These are phyloP conservation scores for Helicoverpa armigera DNA, from an alignment of 1,140 invertebrate genomes.

Conservation along the genomic window DNA sequence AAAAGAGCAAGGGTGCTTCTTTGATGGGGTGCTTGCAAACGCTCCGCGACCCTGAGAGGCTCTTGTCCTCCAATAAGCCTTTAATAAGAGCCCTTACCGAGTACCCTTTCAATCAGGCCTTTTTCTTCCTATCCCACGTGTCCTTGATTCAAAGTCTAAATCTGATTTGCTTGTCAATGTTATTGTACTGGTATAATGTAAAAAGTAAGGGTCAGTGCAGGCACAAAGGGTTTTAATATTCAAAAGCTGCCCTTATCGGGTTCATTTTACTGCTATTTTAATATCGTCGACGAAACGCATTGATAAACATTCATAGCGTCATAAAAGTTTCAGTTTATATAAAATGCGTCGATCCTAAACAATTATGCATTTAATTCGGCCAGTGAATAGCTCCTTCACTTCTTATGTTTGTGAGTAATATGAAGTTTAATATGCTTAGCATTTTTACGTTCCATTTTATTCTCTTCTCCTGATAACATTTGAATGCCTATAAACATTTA, in stretches of 20 bases:
- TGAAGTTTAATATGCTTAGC: conserved; percentile 26
- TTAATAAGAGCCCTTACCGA: conserved; percentile 77
- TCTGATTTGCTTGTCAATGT: conserved; percentile 80
- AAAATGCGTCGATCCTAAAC: conserved; percentile 23
- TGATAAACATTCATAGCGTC: conserved; percentile 73
- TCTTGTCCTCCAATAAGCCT: conserved; percentile 81
- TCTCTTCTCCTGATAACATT: conserved; percentile 36
- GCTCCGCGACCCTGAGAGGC: conserved; percentile 60
- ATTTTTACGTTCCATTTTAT: conserved; percentile 42
- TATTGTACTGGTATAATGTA: conserved; percentile 72
- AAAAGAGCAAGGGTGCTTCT: conserved; percentile 82
- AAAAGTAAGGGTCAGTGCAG: conserved; percentile 69
- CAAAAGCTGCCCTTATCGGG: conserved; percentile 76
- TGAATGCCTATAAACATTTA: conserved; percentile 29
- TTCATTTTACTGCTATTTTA: conserved; percentile 66
- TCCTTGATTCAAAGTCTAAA: conserved; percentile 80
- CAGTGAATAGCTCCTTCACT: conserved; percentile 1
- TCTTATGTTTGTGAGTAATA: conserved; percentile 22
- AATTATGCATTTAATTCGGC: conserved; percentile 29
- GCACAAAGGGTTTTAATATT: conserved; percentile 74
- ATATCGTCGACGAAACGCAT: conserved; percentile 67
- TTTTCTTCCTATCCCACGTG: conserved; percentile 77
- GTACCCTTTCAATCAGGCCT: conserved; percentile 74
- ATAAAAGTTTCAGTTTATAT: conserved; percentile 68
- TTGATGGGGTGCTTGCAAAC: conserved; percentile 72